Evolutionary conservation across 2,113 vertebrate genomes (phyloP), one percentile per base, ranked within the genome.

Genomic region (Vulpes lagopus): DNA sequence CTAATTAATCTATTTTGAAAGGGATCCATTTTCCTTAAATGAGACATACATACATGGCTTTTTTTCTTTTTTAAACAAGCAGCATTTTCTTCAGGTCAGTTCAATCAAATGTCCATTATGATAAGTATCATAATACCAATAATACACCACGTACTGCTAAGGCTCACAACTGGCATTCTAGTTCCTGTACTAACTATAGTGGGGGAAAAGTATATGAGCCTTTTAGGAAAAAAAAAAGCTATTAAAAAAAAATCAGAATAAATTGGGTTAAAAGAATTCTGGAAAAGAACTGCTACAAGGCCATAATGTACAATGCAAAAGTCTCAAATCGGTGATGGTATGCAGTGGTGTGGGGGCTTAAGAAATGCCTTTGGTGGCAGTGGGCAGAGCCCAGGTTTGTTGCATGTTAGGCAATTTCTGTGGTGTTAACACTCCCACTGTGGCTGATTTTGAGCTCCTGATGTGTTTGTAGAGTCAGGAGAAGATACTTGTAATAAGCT

Each of bases 11-110:
- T 85, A 81, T 93, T 95, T 71, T 74, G 51, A 91, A 96, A 97
- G 38, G 11, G 22, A 94, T 64, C 73, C 64, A 81, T 89, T 97
- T 97, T 97, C 88, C 59, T 51, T 64, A 95, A 96, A 78, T 65
- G n/a, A 91, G 60, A 95, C 19, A 91, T 38, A 17, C 43, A 8
- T 55, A 62, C n/a, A 69, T 43, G 38, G 7, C 32, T 96, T 89
- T 38, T 79, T 32, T 55, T 16, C 43, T 49, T 57, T 76, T 67
- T n/a, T 74, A 51, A 53, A 17, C 20, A 86, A 81, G 69, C 49
- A 82, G 22, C 64, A 71, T 59, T 83, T 85, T 83, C 60, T 91
- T 96, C 1, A 84, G 10, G 4, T 87, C 23, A 71, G 7, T 82
- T 80, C 89, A 87, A 53, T 94, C 81, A 83, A 92, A 92, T 60